Conservation (phyloP, 2,797 vertebrate genomes). For the Pipistrellus pygmaeus region DNA sequence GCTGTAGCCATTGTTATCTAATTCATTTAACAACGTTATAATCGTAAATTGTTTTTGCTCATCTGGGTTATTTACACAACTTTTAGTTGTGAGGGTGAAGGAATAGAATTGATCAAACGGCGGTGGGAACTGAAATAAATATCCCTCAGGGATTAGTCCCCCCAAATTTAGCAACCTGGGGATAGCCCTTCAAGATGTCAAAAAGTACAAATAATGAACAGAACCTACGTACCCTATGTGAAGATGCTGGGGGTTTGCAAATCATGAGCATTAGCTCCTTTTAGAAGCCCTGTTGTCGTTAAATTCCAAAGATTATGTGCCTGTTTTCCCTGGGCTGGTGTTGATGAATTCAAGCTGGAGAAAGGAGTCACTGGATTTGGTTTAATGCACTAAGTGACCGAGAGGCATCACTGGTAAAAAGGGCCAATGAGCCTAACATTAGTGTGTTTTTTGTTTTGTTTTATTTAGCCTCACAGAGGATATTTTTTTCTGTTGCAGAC, state of each 20-base stretch:
- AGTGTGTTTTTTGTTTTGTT: constrained; percentile 29
- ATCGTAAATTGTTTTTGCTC: constrained; percentile 83
- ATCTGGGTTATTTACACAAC: constrained; percentile 85
- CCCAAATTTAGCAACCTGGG: constrained; percentile 53
- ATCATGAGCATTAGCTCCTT: constrained; percentile 28
- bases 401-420: not conserved
- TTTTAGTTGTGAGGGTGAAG: constrained; percentile 80
- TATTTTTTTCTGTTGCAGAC: too few species aligned
- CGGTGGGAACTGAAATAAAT: constrained; percentile 42
- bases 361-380: not conserved
- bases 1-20: constrained; percentile 84
- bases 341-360: not conserved
- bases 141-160: constrained; percentile 28
- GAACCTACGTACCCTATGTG: not conserved
- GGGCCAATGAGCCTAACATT: constrained; percentile 37
- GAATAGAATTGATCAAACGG: constrained; percentile 81
- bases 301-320: not conserved
- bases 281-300: not conserved
- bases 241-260: not conserved
- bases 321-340: not conserved
- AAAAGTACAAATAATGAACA: not conserved
- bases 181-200: constrained; percentile 50
- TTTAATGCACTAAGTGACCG: constrained; percentile 24
- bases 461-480: too few species aligned
- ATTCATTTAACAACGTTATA: constrained; percentile 84